Conservation (phyloP, 2,888 invertebrate genomes). For the Laothoe populi region DNA sequence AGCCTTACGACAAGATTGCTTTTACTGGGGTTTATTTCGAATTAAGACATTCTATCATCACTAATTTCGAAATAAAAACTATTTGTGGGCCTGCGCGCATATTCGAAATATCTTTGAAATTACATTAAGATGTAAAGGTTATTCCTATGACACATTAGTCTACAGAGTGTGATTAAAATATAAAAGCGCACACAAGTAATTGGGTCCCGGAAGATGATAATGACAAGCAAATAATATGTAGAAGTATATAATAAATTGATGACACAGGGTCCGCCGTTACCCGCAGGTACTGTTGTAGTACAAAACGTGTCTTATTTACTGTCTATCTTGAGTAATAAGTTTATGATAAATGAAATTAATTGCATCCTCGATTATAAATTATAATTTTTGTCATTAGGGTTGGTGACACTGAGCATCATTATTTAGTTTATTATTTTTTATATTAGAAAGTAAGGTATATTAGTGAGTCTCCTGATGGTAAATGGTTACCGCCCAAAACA, state of each 20-base stretch:
- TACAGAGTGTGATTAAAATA: background rate
- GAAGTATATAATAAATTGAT: conserved; percentile 13
- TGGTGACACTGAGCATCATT: background rate
- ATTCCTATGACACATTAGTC: background rate
- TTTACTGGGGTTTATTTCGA: background rate
- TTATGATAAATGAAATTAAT: conserved; percentile 41
- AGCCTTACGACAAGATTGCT: background rate
- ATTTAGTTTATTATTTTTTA: background rate
- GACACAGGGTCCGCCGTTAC: conserved; percentile 3
- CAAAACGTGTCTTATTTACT: conserved; percentile 25
- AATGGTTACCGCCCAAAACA: no score
- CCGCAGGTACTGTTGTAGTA: conserved; percentile 3
- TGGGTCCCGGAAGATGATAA: background rate
- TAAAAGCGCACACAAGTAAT: background rate
- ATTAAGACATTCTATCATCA: background rate
- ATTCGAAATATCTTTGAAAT: background rate
- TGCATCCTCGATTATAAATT: conserved; percentile 39
- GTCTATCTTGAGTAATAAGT: conserved; percentile 29
- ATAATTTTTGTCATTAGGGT: conserved; percentile 22
- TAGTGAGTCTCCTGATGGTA: background rate
- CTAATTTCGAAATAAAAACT: background rate
- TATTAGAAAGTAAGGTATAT: background rate
- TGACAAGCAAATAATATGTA: background rate
- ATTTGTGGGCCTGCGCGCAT: background rate
- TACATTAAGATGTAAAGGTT: background rate